Percentiles rank a stretch among this genome's conserved stretches.
These are phyloP conservation scores for Anisognathus igniventris DNA, from an alignment of 2,797 vertebrate species.

Conservation along the genomic window DNA sequence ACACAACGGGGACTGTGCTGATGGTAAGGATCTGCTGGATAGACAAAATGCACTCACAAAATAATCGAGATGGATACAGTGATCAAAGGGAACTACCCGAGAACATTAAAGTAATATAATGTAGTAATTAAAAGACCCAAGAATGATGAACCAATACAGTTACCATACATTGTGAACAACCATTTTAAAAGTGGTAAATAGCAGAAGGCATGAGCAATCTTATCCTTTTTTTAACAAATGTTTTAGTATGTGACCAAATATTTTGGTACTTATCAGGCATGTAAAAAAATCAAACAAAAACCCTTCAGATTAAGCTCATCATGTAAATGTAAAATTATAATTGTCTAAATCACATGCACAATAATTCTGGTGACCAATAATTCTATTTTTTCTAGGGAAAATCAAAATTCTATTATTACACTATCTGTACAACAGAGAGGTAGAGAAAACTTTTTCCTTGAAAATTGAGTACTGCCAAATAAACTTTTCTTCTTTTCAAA, in stretches of 20 bases:
- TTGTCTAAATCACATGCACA: not conserved
- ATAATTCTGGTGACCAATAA: not conserved
- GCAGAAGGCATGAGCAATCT: not conserved
- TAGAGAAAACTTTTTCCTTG: not conserved
- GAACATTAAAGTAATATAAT: accelerated
- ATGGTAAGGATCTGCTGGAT: not conserved
- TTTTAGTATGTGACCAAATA: not conserved
- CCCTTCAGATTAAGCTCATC: not conserved
- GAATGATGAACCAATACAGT: not conserved
- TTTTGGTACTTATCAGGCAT: not conserved
- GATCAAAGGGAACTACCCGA: not conserved
- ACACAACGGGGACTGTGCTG: not conserved
- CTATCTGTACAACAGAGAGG: not conserved
- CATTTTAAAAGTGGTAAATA: not conserved
- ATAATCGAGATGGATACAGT: accelerated
- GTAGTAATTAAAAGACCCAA: not conserved
- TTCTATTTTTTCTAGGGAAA: not conserved
- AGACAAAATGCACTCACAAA: not conserved
- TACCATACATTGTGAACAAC: not conserved
- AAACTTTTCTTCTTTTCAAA: not conserved
- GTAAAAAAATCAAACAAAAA: accelerated
- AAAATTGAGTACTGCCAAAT: not conserved
- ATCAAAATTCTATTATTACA: not conserved
- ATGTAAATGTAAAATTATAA: not conserved
- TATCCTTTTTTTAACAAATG: accelerated